These are phyloP conservation scores for Anisognathus igniventris DNA, from an alignment of 2,797 vertebrate species.

Conservation along the genomic window DNA sequence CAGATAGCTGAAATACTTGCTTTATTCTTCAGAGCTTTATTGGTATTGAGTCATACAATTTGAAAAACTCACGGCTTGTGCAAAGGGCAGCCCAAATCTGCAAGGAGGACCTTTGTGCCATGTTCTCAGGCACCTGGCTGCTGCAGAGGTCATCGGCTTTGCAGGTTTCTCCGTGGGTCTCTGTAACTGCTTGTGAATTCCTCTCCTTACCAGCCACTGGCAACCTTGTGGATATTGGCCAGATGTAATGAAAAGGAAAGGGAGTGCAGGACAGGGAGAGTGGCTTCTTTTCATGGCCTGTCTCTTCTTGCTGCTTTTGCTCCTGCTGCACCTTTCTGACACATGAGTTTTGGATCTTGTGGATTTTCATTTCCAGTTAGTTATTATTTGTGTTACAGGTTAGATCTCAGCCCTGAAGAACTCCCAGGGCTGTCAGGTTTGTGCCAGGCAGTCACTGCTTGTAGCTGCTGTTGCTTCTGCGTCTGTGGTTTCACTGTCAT, in stretches of 20 bases:
- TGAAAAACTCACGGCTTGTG: not conserved
- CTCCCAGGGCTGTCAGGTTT: not conserved
- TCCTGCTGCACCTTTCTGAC: not conserved
- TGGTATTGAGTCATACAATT: not conserved
- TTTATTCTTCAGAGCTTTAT: not conserved
- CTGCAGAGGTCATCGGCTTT: not conserved
- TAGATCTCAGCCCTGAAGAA: not conserved
- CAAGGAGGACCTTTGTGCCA: not conserved
- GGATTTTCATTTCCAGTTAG: not conserved
- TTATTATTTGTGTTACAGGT: not conserved
- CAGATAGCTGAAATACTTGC: not conserved
- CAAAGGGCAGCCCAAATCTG: not conserved
- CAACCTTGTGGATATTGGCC: not conserved
- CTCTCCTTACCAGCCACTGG: accelerated
- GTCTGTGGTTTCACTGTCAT: not conserved
- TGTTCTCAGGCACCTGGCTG: not conserved
- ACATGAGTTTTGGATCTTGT: not conserved
- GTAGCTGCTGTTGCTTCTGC: not conserved
- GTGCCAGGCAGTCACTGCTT: not conserved
- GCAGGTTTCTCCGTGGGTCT: not conserved
- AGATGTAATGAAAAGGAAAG: not conserved
- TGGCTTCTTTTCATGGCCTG: not conserved
- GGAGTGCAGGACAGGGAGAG: not conserved
- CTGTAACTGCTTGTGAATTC: not conserved
- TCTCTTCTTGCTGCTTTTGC: not conserved